A percentile compares a stretch with the other conserved stretches of the same genome.
Conservation (phyloP, 2,797 vertebrate genomes). For the Phataginus tetradactyla region DNA sequence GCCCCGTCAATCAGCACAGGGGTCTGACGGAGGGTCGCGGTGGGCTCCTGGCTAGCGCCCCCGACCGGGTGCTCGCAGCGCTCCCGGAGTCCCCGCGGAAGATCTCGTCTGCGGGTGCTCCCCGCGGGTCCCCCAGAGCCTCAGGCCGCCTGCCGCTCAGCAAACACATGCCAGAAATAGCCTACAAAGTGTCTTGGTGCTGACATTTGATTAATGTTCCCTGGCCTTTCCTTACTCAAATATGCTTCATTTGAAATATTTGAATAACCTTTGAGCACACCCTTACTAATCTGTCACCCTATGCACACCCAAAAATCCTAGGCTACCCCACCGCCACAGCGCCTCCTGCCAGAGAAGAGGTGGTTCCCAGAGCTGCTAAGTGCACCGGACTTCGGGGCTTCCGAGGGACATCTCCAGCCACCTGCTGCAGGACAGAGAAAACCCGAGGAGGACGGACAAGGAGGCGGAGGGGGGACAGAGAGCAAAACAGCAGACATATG, state of each 20-base stretch:
- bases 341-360: neutral
- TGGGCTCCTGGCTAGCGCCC: neutral
- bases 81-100: neutral
- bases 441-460: neutral
- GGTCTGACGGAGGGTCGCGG: neutral
- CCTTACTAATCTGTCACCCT: slow-evolving; percentile 55
- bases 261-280: slow-evolving; percentile 68
- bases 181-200: slow-evolving; percentile 11
- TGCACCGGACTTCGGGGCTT: rapidly evolving
- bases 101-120: too few relatives aligned
- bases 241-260: slow-evolving; percentile 62
- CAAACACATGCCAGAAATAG: slow-evolving; percentile 40
- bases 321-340: neutral
- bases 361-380: too few relatives aligned
- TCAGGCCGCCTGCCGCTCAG: neutral
- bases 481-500: neutral
- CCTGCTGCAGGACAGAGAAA: rapidly evolving
- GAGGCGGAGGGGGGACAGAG: rapidly evolving
- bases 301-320: neutral
- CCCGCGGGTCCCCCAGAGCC: neutral
- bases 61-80: rapidly evolving
- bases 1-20: neutral
- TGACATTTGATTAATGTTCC: slow-evolving; percentile 72
- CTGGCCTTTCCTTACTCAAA: slow-evolving; percentile 71
- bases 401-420: rapidly evolving